phyloP scores from a whole-genome alignment of 2,113 vertebrate genomes.

The Machaerirhynchus nigripectus region DNA sequence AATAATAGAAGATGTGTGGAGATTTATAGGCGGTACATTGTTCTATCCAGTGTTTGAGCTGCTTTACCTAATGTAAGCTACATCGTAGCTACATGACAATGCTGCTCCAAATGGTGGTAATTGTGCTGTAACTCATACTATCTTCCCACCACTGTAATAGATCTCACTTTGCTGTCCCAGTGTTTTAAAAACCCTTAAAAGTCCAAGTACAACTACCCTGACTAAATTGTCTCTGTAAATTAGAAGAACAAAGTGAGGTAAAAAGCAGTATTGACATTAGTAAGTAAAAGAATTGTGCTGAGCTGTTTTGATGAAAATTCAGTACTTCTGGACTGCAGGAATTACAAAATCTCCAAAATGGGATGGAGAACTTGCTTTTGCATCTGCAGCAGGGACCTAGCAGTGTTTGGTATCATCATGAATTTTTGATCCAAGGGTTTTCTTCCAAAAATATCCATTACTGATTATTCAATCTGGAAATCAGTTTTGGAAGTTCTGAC shows the following conservation, averaged over 20 bases:
- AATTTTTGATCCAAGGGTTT: background rate
- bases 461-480: background rate
- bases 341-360: background rate
- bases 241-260: slow-evolving; percentile 42
- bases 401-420: background rate
- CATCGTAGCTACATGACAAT: slow-evolving; percentile 21
- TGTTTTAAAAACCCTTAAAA: slow-evolving; percentile 52
- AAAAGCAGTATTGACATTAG: slow-evolving; percentile 44
- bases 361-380: background rate
- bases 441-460: background rate
- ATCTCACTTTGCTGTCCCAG: slow-evolving; percentile 44
- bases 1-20: slow-evolving; percentile 53
- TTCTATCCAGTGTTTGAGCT: slow-evolving; percentile 49
- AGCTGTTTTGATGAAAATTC: slow-evolving; percentile 38
- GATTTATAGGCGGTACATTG: slow-evolving; percentile 44
- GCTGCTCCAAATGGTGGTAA: background rate
- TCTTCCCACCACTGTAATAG: slow-evolving; percentile 22
- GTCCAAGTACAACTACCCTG: slow-evolving; percentile 29
- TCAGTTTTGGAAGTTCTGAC: background rate
- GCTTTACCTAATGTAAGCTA: slow-evolving; percentile 31
- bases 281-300: slow-evolving; percentile 28
- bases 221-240: slow-evolving; percentile 55
- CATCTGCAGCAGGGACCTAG: background rate
- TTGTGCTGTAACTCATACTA: slow-evolving; percentile 37
- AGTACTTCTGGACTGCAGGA: background rate